phyloP scores from a whole-genome alignment of 2,113 vertebrate species.

The Sylvietta virens region DNA sequence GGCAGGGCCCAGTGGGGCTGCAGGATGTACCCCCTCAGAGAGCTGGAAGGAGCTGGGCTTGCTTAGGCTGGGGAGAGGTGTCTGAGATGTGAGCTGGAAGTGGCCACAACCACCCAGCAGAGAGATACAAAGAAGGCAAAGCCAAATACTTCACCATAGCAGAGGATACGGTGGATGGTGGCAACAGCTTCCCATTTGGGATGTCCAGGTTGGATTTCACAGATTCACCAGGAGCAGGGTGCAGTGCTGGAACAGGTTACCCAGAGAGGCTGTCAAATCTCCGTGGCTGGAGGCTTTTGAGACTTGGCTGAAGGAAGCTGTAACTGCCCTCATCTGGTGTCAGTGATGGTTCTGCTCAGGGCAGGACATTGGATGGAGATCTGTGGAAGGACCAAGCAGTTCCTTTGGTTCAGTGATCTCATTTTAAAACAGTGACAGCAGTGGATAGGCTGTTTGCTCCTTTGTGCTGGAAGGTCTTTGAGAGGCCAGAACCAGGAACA shows the following conservation, averaged over 20 bases:
- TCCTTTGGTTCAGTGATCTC: not conserved
- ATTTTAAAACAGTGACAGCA: not conserved
- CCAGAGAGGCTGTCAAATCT: not conserved
- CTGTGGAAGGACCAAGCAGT: not conserved
- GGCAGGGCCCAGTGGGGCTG: not conserved
- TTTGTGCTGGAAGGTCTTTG: not conserved
- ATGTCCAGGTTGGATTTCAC: not conserved
- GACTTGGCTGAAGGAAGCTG: not conserved
- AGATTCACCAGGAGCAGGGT: not conserved
- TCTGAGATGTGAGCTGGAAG: not conserved
- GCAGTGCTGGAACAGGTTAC: not conserved
- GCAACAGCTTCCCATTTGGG: not conserved
- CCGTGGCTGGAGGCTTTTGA: not conserved
- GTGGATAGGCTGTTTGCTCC: not conserved
- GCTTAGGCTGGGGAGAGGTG: not conserved
- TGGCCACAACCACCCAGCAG: not conserved
- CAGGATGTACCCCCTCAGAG: fast-evolving
- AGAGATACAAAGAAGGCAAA: not conserved
- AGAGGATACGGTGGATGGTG: not conserved
- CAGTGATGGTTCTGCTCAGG: not conserved
- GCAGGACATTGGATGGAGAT: not conserved
- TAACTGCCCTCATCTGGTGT: not conserved
- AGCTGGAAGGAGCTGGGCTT: not conserved
- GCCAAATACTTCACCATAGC: not conserved
- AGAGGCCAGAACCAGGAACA: fast-evolving